Evolutionary conservation across 2,797 vertebrate genomes (phyloP), one percentile per base, ranked within the genome.

Genomic region (Eulemur rubriventer): DNA sequence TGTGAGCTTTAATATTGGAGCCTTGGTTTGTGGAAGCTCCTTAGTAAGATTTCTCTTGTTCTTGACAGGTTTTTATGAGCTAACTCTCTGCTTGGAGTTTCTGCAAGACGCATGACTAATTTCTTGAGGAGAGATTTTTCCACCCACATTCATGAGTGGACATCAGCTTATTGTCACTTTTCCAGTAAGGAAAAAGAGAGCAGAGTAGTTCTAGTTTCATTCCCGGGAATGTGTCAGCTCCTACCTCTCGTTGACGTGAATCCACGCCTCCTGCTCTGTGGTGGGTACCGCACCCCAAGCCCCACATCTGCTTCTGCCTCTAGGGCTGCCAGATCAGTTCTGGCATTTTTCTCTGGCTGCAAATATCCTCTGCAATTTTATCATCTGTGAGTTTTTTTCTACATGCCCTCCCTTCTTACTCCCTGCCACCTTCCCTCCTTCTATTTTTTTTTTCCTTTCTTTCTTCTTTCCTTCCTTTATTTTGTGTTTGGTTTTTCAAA

Each of bases 251-350:
- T 0, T 61, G 38, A 43, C 13, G 2, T 16, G 7, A 13, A 17
- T 9, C 41, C 38, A 17, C 3, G 6, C 55, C 55, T 5, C 35
- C 50, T 35, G 26, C 20, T 48, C 70, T 12, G 28, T 20, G 9
- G 7, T n/a, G 70, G 50, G 30, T 38, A 12, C 0, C 6, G 5
- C 38, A 38, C 2, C 12, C 17, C 0, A 11, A 46, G 43, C 17
- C 24, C 57, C 12, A 6, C 6, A 17, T 1, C n/a, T 63, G 5
- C 41, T 20, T 46, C 41, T 30, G 12, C 33, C 72, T 43, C 28
- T 3, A 22, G 17, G 46, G 46, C 18, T 20, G 38, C 50, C 4
- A 14, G 1, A 1, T 4, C 12, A 4, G 28, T 13, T 46, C 52
- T 75, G 38, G 30, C 24, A 24, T 63, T 26, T 48, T 65, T 3